A percentile compares a stretch with the other conserved stretches of the same genome.
These are phyloP conservation scores for Albula glossodonta DNA, from an alignment of 2,113 vertebrate genomes.

Conservation along the genomic window DNA sequence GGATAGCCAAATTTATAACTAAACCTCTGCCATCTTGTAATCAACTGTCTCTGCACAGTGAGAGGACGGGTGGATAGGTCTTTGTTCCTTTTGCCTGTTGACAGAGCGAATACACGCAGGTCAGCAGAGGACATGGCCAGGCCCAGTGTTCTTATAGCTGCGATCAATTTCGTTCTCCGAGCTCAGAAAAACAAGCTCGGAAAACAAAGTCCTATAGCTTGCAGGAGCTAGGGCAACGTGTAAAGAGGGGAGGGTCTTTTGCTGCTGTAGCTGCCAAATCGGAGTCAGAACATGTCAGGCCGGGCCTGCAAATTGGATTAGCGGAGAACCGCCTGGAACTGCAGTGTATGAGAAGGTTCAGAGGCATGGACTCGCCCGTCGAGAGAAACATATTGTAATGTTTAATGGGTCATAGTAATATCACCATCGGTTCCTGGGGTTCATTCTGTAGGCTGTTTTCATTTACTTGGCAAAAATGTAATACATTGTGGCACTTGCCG, in stretches of 20 bases:
- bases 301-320: neutral
- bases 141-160: too few species aligned
- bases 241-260: neutral
- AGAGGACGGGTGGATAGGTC: too few species aligned
- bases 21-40: too few species aligned
- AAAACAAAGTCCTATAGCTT: too few species aligned
- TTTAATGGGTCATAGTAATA: constrained; percentile 33
- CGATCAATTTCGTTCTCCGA: too few species aligned
- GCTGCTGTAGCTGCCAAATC: neutral
- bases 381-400: constrained; percentile 34
- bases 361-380: constrained; percentile 23
- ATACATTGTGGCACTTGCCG: constrained; percentile 23
- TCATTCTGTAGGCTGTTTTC: constrained; percentile 31
- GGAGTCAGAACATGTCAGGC: neutral
- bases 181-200: too few species aligned
- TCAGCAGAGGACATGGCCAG: neutral
- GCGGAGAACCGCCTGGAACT: constrained; percentile 15
- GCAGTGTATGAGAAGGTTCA: constrained; percentile 9
- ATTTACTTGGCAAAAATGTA: constrained; percentile 35
- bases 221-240: neutral
- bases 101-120: too few species aligned
- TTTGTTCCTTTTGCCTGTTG: too few species aligned
- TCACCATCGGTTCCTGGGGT: constrained; percentile 32
- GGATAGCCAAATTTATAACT: too few species aligned
- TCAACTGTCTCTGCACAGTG: too few species aligned